These are phyloP conservation scores for Poecilia latipinna DNA, from an alignment of 2,113 vertebrate genomes.

Conservation along the genomic window DNA sequence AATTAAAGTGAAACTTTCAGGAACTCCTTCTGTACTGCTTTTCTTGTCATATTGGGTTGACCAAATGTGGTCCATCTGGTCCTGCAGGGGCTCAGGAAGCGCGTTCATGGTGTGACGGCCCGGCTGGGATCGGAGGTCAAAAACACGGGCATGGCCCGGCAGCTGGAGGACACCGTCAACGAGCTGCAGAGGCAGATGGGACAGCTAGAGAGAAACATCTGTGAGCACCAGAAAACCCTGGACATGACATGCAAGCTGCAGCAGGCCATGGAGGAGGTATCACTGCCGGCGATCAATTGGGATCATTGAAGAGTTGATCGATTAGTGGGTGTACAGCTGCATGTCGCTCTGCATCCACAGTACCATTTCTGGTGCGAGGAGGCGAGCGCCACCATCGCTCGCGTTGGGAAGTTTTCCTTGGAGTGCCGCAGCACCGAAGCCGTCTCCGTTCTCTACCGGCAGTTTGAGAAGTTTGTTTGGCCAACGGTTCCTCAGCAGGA, in stretches of 20 bases:
- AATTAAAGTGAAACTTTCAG: background rate
- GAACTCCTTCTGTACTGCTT: background rate
- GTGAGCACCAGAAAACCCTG: constrained; percentile 87
- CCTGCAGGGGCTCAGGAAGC: constrained; percentile 83
- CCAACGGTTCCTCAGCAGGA: constrained; percentile 89
- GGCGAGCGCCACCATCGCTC: constrained; percentile 84
- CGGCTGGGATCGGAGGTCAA: constrained; percentile 72
- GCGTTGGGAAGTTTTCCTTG: constrained; percentile 86
- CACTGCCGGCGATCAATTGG: background rate
- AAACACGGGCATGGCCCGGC: constrained; percentile 68
- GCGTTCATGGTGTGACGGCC: constrained; percentile 79
- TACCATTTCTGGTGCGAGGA: constrained; percentile 92
- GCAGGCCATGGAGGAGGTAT: constrained; percentile 88
- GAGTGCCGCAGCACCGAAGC: constrained; percentile 87
- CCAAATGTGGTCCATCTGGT: background rate
- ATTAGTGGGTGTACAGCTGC: background rate
- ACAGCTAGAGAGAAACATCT: constrained; percentile 83
- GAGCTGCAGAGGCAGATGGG: constrained; percentile 86
- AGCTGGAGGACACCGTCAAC: constrained; percentile 74
- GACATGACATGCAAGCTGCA: constrained; percentile 86
- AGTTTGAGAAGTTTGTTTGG: constrained; percentile 90
- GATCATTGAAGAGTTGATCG: background rate
- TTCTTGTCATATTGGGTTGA: background rate
- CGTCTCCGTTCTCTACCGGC: constrained; percentile 84
- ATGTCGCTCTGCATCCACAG: constrained; percentile 70